Evolutionary conservation across 2,797 vertebrate species (phyloP), one percentile per base, ranked within the genome.

Genomic region (Phylloscopus collybita): DNA sequence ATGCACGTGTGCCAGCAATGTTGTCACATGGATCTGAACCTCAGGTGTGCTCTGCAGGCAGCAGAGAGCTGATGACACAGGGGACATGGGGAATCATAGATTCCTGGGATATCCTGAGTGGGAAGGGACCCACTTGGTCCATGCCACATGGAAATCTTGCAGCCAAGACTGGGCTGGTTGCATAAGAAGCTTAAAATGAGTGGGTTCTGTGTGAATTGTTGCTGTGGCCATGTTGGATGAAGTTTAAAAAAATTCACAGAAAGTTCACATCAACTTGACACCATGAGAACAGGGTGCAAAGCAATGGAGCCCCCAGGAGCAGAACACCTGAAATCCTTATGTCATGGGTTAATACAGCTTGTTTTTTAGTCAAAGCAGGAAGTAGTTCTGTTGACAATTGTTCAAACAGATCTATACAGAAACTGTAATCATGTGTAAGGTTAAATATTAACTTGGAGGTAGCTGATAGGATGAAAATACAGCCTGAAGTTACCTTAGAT

Each of bases 1-100:
- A 9, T 34, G 42, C 0, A 0, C 32, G 3, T 3, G 3, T 51
- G 67, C 32, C 51, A 10, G 0, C 40, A 8, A 0, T 16, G 6
- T 18, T 66, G 73, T 45, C 67, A 64, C 44, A 40, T 51, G 57
- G 16, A 17, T 30, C 54, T 51, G 23, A 44, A 38, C 19, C 1
- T 26, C 13, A 54, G 45, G 11, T 45, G 9, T 11, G 25, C 47
- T 49, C 27, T n/a, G 21, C 40, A 11, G 18, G 9, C 16, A 45
- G 21, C 47, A 69, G 17, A 57, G 47, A 45, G 23, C 62, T 69
- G 6, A 16, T 19, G 27, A 8, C 4, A 0, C 3, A 23, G 53
- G 10, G 6, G 4, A 26, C 17, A 13, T 7, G 30, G 5, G 32
- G 16, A 60, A 34, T 59, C n/a, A 51, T 0, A 40, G 38, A 47